These are phyloP conservation scores for Lerema accius DNA, from an alignment of 1,140 invertebrate species.

Conservation along the genomic window DNA sequence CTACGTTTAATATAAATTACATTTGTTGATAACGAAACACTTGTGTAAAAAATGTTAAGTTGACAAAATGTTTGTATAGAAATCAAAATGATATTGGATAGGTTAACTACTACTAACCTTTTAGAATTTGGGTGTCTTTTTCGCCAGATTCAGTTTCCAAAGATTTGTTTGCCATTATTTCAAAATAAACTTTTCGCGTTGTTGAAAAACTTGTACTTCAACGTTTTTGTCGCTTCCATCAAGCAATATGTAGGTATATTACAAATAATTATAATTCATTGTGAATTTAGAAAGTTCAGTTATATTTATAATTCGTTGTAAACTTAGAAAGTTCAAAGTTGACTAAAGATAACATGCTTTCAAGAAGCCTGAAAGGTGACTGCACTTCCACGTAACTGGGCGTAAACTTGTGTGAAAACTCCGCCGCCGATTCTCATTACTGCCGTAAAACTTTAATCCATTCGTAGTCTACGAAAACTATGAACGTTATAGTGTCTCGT, in stretches of 20 bases:
- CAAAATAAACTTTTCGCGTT: constrained; percentile 8
- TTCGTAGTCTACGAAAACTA: constrained; percentile 52
- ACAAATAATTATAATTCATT: too few species aligned
- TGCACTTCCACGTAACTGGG: constrained; percentile 65
- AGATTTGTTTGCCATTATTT: constrained; percentile 8
- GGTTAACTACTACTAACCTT: constrained; percentile 33
- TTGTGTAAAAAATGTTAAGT: too few species aligned
- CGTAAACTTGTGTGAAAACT: constrained; percentile 60
- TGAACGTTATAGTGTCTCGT: constrained; percentile 18
- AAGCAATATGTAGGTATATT: too few species aligned
- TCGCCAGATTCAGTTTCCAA: constrained; percentile 16
- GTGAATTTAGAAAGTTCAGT: too few species aligned
- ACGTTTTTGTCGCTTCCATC: too few species aligned
- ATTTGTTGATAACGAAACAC: too few species aligned
- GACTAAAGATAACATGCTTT: background rate
- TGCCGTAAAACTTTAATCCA: constrained; percentile 53
- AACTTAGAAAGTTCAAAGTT: background rate
- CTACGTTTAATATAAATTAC: too few species aligned
- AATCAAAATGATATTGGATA: background rate
- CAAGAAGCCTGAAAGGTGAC: constrained; percentile 62
- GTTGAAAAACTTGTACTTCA: too few species aligned
- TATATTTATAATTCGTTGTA: background rate
- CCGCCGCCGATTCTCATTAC: constrained; percentile 47
- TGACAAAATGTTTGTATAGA: too few species aligned
- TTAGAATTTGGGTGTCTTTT: constrained; percentile 26